phyloP scores from a whole-genome alignment of 2,888 invertebrate species.

The Coelopa pilipes region DNA sequence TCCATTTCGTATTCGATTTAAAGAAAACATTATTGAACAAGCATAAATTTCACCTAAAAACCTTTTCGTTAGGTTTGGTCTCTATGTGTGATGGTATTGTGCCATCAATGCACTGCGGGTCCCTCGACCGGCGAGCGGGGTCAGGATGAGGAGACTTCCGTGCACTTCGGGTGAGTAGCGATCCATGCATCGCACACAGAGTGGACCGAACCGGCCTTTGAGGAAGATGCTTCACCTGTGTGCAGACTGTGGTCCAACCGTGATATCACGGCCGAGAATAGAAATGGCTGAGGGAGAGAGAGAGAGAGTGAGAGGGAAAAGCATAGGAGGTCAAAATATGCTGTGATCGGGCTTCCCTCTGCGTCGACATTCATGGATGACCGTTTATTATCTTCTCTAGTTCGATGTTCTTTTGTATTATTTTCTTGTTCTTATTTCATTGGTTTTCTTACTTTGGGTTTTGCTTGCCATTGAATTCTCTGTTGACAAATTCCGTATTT shows the following conservation, averaged over 20 bases:
- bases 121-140: slow-evolving; percentile 38
- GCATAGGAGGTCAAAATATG: not conserved
- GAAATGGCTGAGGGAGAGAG: too few relatives aligned
- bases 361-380: too few relatives aligned
- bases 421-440: too few relatives aligned
- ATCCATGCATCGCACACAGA: not conserved
- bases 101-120: not conserved
- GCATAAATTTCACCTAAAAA: not conserved
- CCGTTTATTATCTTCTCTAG: too few relatives aligned
- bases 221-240: too few relatives aligned
- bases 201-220: too few relatives aligned
- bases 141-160: slow-evolving; percentile 40
- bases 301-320: not conserved
- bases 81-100: not conserved
- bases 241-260: too few relatives aligned
- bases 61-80: too few relatives aligned
- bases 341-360: not conserved
- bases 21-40: not conserved
- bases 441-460: too few relatives aligned
- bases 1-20: too few relatives aligned
- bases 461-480: not conserved
- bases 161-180: slow-evolving; percentile 55
- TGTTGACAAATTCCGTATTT: not conserved
- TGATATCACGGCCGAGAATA: too few relatives aligned
- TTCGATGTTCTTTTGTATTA: too few relatives aligned